These are phyloP conservation scores for Hypsibius dujardini DNA, from an alignment of 1,140 invertebrate genomes.

Conservation along the genomic window DNA sequence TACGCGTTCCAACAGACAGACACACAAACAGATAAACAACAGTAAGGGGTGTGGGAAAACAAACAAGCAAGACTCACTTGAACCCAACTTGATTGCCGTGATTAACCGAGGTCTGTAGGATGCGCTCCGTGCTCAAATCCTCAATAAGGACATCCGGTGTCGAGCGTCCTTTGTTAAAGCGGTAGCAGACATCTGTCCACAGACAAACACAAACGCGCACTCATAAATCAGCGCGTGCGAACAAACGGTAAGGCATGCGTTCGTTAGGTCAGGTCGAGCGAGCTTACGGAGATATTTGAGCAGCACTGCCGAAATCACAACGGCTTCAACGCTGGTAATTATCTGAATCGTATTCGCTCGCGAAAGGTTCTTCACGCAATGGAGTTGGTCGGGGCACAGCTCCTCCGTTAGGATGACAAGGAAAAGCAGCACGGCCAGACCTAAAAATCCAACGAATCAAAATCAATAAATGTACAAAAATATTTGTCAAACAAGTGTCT, in stretches of 20 bases:
- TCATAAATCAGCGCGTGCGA: not conserved
- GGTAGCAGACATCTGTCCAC: not conserved
- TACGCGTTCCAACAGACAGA: no score
- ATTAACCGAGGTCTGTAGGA: not conserved
- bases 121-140: constrained; percentile 1
- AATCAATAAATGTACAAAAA: no score
- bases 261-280: not conserved
- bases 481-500: no score
- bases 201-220: not conserved
- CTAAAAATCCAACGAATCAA: not conserved
- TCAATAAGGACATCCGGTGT: constrained; percentile 3
- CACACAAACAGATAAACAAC: no score
- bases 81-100: not conserved
- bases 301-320: not conserved
- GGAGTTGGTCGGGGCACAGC: not conserved
- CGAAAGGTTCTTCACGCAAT: not conserved
- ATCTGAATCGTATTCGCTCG: not conserved
- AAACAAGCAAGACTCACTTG: not conserved
- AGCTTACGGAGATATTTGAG: not conserved
- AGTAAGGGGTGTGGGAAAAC: no score
- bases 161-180: not conserved
- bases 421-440: not conserved
- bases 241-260: not conserved
- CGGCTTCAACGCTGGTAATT: not conserved
- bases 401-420: not conserved